Conservation (phyloP, 2,113 vertebrate genomes). For the Cebus imitator region DNA sequence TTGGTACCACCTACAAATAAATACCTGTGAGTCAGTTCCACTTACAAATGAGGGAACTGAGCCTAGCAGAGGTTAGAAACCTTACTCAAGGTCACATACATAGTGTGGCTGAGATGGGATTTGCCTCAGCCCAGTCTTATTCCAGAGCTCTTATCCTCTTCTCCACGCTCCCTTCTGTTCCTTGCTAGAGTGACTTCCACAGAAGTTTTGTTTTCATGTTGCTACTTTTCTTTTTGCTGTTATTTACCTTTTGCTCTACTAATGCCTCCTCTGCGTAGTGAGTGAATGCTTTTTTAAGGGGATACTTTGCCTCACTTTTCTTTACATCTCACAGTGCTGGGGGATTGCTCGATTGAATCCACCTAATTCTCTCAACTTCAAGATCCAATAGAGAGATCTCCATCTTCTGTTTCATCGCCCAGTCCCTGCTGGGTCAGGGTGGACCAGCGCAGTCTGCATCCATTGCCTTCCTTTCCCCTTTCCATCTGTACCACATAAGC, state of each 20-base stretch:
- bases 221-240: not conserved
- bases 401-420: not conserved
- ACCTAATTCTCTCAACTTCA: not conserved
- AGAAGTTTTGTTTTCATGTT: not conserved
- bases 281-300: not conserved
- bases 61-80: not conserved
- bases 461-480: not conserved
- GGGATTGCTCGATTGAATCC: not conserved
- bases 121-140: not conserved
- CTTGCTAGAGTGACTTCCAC: not conserved
- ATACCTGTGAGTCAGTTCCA: not conserved
- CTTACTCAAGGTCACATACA: not conserved
- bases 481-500: not conserved
- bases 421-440: not conserved
- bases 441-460: rapidly evolving
- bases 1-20: not conserved
- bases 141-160: not conserved
- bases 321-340: not conserved
- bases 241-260: not conserved
- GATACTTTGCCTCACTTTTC: not conserved
- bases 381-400: not conserved
- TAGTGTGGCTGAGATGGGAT: not conserved
- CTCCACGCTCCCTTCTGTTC: not conserved
- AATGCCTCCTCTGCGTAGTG: not conserved
- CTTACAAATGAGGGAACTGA: not conserved